Base-by-base conservation (phyloP, 2,888 invertebrate species). In the Scaptomyza reducta region DNA sequence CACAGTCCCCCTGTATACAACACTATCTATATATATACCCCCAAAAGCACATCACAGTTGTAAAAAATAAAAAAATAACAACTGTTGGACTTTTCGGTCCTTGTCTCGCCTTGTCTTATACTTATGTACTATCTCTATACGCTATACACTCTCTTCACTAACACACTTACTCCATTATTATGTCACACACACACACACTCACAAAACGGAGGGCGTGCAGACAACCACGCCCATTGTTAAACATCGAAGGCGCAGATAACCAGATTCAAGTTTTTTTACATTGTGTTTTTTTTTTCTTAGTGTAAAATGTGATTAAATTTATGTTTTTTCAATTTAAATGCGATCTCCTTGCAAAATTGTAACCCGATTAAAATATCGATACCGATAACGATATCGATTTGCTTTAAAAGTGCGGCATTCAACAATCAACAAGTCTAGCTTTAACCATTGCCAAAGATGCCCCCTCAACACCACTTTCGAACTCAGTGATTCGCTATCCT, bases 41-140 rank as follows among this genome's bases (percentile, higher is more conserved):
- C 18, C n/a, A 18, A 40, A 50, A 44, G 77, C 84, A 89, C 84
- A 89, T 90, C 90, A 90, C 88, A 90, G 89, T 82, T 87, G 67
- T 25, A 42, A 54, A 10, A 13, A 6, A 7, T n/a, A 13, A 16
- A 40, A 16, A 53, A 53, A 58, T 41, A 58, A 42, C 65, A 86
- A 88, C 90, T 91, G 91, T 91, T 92, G 92, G 91, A 92, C 90
- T 91, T 89, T 90, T 90, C 90, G 91, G 92, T 91, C 91, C 91
- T 91, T 92, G 91, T 91, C 91, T 71, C 75, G 79, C 81, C 49
- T 38, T 55, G n/a, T 51, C 38, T 47, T 62, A 53, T 46, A 64
- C 47, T 14, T 53, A 47, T 66, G 42, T 44, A 40, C 61, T 82
- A 31, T 49, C 54, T 71, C n/a, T 70, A 22, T 22, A 42, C 50